Conservation (phyloP, 2,113 vertebrate genomes). For the Perca flavescens region DNA sequence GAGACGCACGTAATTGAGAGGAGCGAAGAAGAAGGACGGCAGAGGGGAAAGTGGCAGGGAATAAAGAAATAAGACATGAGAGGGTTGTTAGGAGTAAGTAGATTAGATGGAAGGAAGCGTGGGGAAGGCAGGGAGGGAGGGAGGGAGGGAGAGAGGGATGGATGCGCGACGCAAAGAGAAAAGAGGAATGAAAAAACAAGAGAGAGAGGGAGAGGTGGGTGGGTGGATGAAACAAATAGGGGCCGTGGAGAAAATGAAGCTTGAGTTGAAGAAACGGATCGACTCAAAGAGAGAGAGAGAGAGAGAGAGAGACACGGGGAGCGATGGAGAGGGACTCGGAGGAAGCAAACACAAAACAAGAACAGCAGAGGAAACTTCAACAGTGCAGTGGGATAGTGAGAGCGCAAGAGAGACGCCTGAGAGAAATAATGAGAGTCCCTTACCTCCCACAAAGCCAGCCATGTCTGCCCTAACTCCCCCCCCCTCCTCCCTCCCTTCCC, state of each 20-base stretch:
- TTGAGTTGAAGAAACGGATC: constrained; percentile 59
- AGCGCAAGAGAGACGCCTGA: constrained; percentile 1
- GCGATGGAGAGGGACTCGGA: constrained; percentile 43
- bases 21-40: constrained; percentile 48
- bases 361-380: constrained; percentile 45
- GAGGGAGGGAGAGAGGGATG: constrained; percentile 9
- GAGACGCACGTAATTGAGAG: constrained; percentile 64
- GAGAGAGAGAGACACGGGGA: not conserved
- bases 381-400: constrained; percentile 31
- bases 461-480: constrained; percentile 27
- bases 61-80: constrained; percentile 62
- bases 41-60: constrained; percentile 51
- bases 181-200: not conserved
- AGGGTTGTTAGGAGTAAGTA: constrained; percentile 66
- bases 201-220: constrained; percentile 29
- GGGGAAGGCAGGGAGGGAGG: not conserved
- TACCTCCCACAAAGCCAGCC: constrained; percentile 80
- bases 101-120: constrained; percentile 55
- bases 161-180: constrained; percentile 8
- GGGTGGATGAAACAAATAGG: constrained; percentile 64
- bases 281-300: constrained; percentile 32
- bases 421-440: constrained; percentile 73
- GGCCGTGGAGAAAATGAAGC: constrained; percentile 51
- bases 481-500: not conserved
- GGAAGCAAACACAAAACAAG: constrained; percentile 41